These are phyloP conservation scores for Trichacis sp. DNA, from an alignment of 2,888 invertebrate genomes.

Conservation along the genomic window DNA sequence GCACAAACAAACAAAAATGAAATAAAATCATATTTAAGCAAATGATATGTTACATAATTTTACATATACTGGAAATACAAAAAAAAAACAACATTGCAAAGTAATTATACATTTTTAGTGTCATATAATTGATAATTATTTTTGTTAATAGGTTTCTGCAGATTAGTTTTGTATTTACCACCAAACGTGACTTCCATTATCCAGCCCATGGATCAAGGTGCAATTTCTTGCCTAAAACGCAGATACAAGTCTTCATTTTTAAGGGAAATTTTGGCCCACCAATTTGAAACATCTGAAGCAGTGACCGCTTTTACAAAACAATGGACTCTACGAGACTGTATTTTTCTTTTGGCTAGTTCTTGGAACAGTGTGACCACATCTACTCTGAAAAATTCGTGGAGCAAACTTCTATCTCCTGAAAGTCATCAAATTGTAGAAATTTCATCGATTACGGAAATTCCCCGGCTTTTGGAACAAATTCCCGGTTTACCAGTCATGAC, in stretches of 20 bases:
- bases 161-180: background rate
- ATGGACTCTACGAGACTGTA: background rate
- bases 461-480: background rate
- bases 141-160: too few relatives aligned
- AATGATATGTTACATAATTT: too few relatives aligned
- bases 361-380: background rate
- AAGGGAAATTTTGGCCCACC: background rate
- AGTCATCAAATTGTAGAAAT: too few relatives aligned
- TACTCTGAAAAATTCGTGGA: background rate
- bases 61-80: too few relatives aligned
- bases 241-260: background rate
- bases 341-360: background rate
- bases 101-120: too few relatives aligned
- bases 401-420: background rate
- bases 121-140: too few relatives aligned
- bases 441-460: too few relatives aligned
- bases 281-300: background rate
- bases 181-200: background rate
- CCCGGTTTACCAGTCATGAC: background rate
- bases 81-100: too few relatives aligned
- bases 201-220: background rate
- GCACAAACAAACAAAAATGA: too few relatives aligned
- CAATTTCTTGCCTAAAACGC: background rate
- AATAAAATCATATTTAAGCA: too few relatives aligned
- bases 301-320: background rate